phyloP scores from a whole-genome alignment of 2,113 vertebrate species.

The Falco punctatus region DNA sequence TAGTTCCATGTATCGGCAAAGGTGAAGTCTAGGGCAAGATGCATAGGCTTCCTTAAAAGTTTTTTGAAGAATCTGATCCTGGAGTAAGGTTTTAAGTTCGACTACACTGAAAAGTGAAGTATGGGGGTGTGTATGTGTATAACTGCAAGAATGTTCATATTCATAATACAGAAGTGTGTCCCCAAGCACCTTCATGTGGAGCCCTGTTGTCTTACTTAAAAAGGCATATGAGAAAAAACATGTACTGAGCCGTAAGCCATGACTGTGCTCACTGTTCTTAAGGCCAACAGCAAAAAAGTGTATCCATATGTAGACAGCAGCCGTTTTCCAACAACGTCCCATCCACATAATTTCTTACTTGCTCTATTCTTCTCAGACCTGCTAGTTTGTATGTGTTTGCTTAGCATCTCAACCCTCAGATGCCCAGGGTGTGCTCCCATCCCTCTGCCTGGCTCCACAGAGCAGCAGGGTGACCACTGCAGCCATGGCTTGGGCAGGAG shows the following conservation, averaged over 20 bases:
- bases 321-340: not conserved
- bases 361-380: not conserved
- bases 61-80: not conserved
- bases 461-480: not conserved
- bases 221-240: not conserved
- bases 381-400: not conserved
- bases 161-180: not conserved
- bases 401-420: not conserved
- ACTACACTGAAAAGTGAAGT: not conserved
- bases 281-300: not conserved
- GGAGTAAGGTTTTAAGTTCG: not conserved
- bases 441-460: not conserved
- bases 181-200: not conserved
- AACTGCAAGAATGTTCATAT: not conserved
- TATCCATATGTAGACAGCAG: not conserved
- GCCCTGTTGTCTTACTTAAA: not conserved
- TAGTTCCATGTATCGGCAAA: not conserved
- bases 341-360: not conserved
- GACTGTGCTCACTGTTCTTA: not conserved
- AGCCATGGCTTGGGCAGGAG: accelerated
- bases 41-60: not conserved
- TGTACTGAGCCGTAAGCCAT: not conserved
- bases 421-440: not conserved
- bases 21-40: not conserved
- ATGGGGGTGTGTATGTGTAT: no score